phyloP scores from a whole-genome alignment of 2,797 vertebrate genomes.

The Fringilla coelebs region DNA sequence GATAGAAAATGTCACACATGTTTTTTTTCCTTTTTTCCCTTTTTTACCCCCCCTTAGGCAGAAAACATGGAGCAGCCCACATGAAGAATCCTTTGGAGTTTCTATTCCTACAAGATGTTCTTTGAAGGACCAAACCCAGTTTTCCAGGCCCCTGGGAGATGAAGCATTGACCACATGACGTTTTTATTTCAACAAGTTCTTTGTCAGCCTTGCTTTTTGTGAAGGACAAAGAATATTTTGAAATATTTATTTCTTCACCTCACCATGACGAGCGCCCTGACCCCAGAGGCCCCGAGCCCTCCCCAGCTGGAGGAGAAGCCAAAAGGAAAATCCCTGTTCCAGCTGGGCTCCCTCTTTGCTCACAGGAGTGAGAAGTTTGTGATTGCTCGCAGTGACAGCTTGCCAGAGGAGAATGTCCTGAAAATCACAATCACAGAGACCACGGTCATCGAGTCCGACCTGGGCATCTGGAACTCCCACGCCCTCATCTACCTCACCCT shows the following conservation, averaged over 20 bases:
- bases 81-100: background rate
- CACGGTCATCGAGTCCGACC: conserved; percentile 88
- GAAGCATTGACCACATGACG: background rate
- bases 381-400: conserved; percentile 81
- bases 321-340: conserved; percentile 59
- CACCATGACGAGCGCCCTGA: conserved; percentile 13
- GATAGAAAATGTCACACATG: background rate
- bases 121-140: background rate
- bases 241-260: background rate
- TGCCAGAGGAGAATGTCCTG: conserved; percentile 84
- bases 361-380: conserved; percentile 80
- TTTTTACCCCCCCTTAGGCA: background rate
- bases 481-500: conserved; percentile 85
- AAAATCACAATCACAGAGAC: conserved; percentile 95
- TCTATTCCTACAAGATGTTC: background rate
- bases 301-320: conserved; percentile 47
- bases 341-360: conserved; percentile 73
- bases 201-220: background rate
- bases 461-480: conserved; percentile 86
- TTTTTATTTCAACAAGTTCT: background rate
- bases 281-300: background rate
- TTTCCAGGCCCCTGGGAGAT: background rate
- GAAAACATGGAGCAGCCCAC: background rate
- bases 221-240: background rate
- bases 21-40: background rate